Evolutionary conservation across 2,888 invertebrate genomes (phyloP).

Genomic region (Yponomeuta sedellus): DNA sequence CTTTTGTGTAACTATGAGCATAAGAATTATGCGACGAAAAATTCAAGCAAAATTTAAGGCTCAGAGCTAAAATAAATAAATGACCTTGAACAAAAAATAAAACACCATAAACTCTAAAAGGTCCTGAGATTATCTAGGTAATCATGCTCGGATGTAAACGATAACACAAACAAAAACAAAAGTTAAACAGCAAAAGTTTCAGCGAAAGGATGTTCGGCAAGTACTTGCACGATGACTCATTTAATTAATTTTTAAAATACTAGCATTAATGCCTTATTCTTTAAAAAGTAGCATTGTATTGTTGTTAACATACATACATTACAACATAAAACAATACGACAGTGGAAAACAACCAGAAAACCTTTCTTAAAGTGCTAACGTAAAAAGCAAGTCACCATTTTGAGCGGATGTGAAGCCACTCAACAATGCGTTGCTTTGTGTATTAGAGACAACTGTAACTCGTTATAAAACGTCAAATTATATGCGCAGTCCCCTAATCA

Average conservation of each 20-base stretch:
- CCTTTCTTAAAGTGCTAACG: constrained; percentile 25
- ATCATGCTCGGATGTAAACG: not conserved
- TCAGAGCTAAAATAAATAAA: not conserved
- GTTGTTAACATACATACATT: not conserved
- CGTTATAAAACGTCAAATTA: constrained; percentile 7
- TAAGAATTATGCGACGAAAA: too few relatives aligned
- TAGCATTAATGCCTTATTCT: not conserved
- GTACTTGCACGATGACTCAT: constrained; percentile 10
- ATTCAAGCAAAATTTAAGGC: not conserved
- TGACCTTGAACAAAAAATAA: not conserved
- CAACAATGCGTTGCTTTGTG: constrained; percentile 64
- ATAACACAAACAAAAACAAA: constrained; percentile 8
- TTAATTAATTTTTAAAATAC: not conserved
- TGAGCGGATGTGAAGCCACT: constrained; percentile 76
- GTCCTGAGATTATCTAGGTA: not conserved
- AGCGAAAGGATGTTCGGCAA: constrained; percentile 1
- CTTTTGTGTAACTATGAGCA: not conserved
- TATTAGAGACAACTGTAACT: constrained; percentile 23
- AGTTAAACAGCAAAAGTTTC: constrained; percentile 3
- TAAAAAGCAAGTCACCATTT: constrained; percentile 79
- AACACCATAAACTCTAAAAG: not conserved
- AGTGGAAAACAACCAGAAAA: constrained; percentile 14
- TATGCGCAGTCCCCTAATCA: not conserved
- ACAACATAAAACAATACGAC: not conserved
- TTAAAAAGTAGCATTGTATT: not conserved